phyloP scores from a whole-genome alignment of 2,888 invertebrate species.

The Caenorhabditis afra region DNA sequence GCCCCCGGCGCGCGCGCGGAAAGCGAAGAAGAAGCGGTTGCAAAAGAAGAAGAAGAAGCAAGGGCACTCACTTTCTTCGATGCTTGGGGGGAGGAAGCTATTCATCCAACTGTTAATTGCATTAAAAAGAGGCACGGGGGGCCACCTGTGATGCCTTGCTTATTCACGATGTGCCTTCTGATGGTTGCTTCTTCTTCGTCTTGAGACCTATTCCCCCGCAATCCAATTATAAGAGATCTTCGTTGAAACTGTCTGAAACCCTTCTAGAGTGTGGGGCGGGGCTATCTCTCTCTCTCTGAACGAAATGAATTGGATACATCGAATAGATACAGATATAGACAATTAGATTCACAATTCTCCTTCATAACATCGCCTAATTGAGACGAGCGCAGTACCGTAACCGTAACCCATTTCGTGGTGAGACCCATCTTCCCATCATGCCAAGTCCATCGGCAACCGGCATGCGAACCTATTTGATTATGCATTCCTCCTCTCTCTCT shows the following conservation, averaged over 20 bases:
- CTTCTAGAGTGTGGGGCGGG: background rate
- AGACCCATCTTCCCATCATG: too few species aligned
- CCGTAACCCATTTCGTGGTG: too few species aligned
- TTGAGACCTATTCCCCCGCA: constrained; percentile 11
- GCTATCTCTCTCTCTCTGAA: too few species aligned
- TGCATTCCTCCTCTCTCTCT: constrained; percentile 14
- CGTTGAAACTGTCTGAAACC: constrained; percentile 9
- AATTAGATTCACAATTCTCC: too few species aligned
- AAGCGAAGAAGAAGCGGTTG: background rate
- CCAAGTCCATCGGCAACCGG: too few species aligned
- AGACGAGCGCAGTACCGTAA: too few species aligned
- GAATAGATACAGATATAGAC: too few species aligned
- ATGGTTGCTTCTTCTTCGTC: constrained; percentile 6
- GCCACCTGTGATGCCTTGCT: constrained; percentile 15
- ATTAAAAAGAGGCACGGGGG: constrained; percentile 26
- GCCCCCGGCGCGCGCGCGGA: background rate
- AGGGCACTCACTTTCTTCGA: background rate
- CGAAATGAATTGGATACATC: too few species aligned
- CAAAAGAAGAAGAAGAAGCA: background rate
- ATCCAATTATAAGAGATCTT: constrained; percentile 41
- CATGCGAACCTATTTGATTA: constrained; percentile 14
- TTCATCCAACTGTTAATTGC: constrained; percentile 51
- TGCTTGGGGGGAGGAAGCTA: constrained; percentile 15
- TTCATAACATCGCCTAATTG: too few species aligned
- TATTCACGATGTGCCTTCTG: constrained; percentile 42